Evolutionary conservation across 2,113 vertebrate genomes (phyloP).

Genomic region (Neotoma lepida): DNA sequence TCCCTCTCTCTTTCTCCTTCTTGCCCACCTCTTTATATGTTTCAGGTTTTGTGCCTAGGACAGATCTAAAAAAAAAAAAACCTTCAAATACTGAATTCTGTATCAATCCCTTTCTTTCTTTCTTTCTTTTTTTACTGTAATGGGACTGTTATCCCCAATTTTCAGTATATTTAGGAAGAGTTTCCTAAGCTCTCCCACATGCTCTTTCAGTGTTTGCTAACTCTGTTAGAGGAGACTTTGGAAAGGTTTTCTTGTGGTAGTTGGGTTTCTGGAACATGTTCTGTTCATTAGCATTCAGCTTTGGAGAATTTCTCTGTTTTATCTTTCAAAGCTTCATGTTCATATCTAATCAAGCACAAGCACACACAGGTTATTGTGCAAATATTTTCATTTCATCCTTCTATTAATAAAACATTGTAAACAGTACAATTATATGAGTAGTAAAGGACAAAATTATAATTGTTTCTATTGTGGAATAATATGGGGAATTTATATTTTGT

Average conservation of each 20-base stretch:
- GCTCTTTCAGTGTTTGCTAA: neutral
- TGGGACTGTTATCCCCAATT: neutral
- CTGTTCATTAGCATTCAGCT: neutral
- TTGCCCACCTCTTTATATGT: too few species aligned
- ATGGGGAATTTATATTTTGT: neutral
- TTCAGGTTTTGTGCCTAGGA: neutral
- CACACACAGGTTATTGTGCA: neutral
- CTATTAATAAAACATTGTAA: neutral
- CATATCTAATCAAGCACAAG: neutral
- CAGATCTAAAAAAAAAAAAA: neutral
- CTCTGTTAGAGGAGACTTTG: neutral
- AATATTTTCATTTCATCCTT: neutral
- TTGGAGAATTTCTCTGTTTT: neutral
- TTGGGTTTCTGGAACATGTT: neutral
- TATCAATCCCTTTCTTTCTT: neutral
- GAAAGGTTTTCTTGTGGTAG: neutral
- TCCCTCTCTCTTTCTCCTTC: neutral
- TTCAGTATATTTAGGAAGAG: neutral
- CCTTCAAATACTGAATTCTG: neutral
- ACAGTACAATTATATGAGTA: neutral
- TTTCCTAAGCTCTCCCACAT: neutral
- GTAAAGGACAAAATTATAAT: neutral
- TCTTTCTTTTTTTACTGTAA: neutral
- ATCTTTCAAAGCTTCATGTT: neutral
- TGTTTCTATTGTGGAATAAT: neutral